phyloP scores from a whole-genome alignment of 2,888 invertebrate genomes.

The Belgica antarctica region DNA sequence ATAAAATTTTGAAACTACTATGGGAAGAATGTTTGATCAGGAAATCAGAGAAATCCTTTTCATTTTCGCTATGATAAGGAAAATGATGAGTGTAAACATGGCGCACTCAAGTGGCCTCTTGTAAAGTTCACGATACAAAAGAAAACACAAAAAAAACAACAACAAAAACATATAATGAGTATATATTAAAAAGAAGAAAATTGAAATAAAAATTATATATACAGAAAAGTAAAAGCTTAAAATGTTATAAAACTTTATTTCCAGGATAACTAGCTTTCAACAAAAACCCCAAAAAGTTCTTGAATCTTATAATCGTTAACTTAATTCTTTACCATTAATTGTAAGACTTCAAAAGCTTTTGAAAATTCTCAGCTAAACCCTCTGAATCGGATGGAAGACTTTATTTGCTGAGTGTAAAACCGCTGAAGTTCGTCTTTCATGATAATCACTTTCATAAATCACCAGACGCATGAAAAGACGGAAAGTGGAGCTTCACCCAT shows the following conservation, averaged over 20 bases:
- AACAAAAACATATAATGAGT: constrained; percentile 21
- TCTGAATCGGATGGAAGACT: too few relatives aligned
- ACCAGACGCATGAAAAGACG: constrained; percentile 4
- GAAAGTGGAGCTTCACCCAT: not conserved
- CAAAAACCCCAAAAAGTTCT: too few relatives aligned
- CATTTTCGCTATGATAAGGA: not conserved
- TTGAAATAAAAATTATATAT: constrained; percentile 25
- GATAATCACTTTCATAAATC: constrained; percentile 14
- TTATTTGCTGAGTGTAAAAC: constrained; percentile 1
- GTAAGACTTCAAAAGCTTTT: not conserved
- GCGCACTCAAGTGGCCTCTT: not conserved
- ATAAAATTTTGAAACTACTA: not conserved
- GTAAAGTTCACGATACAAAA: not conserved
- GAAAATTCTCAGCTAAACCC: too few relatives aligned
- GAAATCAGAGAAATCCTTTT: not conserved
- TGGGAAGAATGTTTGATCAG: not conserved
- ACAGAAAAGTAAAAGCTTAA: constrained; percentile 2
- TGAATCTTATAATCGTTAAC: not conserved
- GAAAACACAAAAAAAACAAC: not conserved
- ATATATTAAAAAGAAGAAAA: not conserved
- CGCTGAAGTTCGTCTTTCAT: constrained; percentile 8
- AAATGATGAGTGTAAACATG: not conserved
- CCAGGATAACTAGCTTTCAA: too few relatives aligned
- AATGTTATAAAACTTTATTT: not conserved
- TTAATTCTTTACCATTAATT: not conserved